phyloP scores from a whole-genome alignment of 2,888 invertebrate genomes.

The Sarcophaga subvicina region DNA sequence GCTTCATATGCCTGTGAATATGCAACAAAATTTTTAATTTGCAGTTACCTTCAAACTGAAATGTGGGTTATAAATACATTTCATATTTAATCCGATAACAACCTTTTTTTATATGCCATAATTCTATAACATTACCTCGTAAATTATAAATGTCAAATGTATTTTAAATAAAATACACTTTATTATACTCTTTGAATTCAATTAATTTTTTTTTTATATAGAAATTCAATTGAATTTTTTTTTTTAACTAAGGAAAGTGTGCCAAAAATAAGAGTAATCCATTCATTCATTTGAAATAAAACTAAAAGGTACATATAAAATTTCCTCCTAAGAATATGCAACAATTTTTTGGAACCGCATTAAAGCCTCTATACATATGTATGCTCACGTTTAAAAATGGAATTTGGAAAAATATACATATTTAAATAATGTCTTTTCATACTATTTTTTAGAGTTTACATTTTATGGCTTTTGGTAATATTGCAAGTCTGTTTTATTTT shows the following conservation, averaged over 20 bases:
- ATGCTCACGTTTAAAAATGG: background rate
- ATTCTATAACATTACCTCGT: too few relatives aligned
- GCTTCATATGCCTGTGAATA: background rate
- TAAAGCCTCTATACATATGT: background rate
- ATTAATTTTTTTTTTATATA: background rate
- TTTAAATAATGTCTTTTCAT: background rate
- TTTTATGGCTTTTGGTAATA: background rate
- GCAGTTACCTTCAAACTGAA: background rate
- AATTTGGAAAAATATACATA: background rate
- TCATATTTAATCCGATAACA: background rate
- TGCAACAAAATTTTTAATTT: constrained; percentile 24
- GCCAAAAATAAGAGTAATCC: constrained; percentile 6
- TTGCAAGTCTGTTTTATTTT: too few relatives aligned
- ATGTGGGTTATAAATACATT: background rate
- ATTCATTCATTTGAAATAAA: background rate
- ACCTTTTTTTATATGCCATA: background rate
- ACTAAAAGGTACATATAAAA: constrained; percentile 12
- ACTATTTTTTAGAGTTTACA: background rate
- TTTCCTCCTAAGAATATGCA: background rate
- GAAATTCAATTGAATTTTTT: constrained; percentile 13
- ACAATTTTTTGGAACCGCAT: background rate
- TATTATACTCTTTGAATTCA: background rate
- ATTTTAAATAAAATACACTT: background rate
- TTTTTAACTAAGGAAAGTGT: background rate
- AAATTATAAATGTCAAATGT: too few relatives aligned